A percentile compares a stretch with the other conserved stretches of the same genome.
phyloP scores from a whole-genome alignment of 2,888 invertebrate genomes.

The Aphidoletes aphidimyza region DNA sequence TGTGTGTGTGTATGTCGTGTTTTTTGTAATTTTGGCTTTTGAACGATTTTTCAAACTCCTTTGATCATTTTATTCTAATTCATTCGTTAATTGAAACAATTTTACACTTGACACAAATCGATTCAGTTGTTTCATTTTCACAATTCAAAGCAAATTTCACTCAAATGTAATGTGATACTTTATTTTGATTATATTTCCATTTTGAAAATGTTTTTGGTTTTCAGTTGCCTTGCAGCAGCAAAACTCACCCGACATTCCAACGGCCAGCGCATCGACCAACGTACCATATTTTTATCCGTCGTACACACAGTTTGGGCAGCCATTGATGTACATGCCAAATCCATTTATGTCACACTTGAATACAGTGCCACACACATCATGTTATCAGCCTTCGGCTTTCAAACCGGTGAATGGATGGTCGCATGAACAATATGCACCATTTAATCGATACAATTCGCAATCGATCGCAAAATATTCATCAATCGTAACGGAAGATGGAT shows the following conservation, averaged over 20 bases:
- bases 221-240: conserved; percentile 23
- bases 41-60: too few species aligned
- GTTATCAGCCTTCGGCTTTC: background rate
- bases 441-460: background rate
- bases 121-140: too few species aligned
- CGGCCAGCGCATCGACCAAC: background rate
- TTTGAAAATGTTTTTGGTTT: background rate
- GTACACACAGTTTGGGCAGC: background rate
- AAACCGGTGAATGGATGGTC: background rate
- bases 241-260: background rate
- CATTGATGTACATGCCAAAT: background rate
- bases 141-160: too few species aligned
- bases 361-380: background rate
- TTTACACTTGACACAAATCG: too few species aligned
- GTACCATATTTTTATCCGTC: background rate
- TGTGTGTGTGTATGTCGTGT: background rate
- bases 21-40: too few species aligned
- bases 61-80: too few species aligned
- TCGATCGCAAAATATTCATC: background rate
- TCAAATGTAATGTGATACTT: background rate
- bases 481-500: background rate
- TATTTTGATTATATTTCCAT: background rate
- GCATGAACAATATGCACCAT: background rate
- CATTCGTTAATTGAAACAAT: too few species aligned
- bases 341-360: background rate